Evolutionary conservation across 2,888 invertebrate genomes (phyloP).

Genomic region (Xestoiulus laeticollis): DNA sequence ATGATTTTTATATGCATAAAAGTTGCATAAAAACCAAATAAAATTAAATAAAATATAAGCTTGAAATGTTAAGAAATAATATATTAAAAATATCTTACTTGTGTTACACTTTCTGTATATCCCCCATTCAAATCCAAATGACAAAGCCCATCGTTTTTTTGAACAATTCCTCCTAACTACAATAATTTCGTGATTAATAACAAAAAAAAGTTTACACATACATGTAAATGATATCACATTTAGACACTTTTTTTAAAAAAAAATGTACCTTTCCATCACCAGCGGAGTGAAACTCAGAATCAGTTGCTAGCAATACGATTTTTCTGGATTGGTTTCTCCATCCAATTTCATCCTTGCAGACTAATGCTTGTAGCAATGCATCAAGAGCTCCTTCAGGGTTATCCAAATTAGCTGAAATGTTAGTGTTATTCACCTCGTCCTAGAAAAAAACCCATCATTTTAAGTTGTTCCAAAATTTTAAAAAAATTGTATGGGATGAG

Average conservation of each 20-base stretch:
- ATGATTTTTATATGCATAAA: too few relatives aligned
- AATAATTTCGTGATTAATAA: background rate
- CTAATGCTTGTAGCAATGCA: constrained; percentile 98
- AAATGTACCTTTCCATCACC: constrained; percentile 86
- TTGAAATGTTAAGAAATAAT: too few relatives aligned
- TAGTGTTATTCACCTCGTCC: constrained; percentile 57
- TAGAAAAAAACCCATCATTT: background rate
- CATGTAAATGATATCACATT: background rate
- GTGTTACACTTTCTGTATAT: constrained; percentile 60
- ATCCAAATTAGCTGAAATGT: constrained; percentile 70
- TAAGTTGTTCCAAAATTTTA: too few relatives aligned
- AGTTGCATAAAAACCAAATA: too few relatives aligned
- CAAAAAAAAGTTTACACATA: background rate
- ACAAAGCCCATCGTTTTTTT: constrained; percentile 65
- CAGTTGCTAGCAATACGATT: constrained; percentile 96
- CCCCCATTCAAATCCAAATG: constrained; percentile 63
- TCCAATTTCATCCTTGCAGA: constrained; percentile 86
- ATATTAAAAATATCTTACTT: constrained; percentile 56
- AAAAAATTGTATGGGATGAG: too few relatives aligned
- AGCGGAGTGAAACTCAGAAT: constrained; percentile 99
- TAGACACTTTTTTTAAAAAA: background rate
- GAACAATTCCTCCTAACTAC: constrained; percentile 61
- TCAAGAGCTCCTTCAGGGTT: constrained; percentile 89
- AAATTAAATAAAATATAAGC: too few relatives aligned
- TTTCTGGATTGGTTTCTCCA: constrained; percentile 94